Evolutionary conservation across 2,888 invertebrate genomes (phyloP).

Genomic region (Monoplex corrugatus): DNA sequence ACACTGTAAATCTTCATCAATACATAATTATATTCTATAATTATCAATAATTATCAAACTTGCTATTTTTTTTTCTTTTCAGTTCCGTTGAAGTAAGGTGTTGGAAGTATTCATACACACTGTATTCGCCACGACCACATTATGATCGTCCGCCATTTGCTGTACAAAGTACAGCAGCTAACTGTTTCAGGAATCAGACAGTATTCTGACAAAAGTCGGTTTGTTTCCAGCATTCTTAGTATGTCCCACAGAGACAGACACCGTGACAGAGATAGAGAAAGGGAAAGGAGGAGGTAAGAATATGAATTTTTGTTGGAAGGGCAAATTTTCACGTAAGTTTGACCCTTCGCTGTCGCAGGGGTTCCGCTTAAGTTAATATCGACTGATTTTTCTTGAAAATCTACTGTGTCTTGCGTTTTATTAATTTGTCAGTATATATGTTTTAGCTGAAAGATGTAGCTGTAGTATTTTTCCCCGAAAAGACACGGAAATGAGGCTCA

Average conservation of each 20-base stretch:
- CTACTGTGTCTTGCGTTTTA: background rate
- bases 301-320: background rate
- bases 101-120: too few species aligned
- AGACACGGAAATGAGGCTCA: too few species aligned
- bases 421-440: too few species aligned
- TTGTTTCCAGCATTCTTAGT: background rate
- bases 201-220: background rate
- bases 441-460: too few species aligned
- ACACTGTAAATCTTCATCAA: too few species aligned
- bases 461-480: too few species aligned
- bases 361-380: background rate
- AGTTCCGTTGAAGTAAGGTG: too few species aligned
- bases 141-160: constrained; percentile 41
- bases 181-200: background rate
- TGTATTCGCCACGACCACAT: too few species aligned
- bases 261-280: constrained; percentile 42
- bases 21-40: too few species aligned
- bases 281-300: constrained; percentile 45
- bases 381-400: background rate
- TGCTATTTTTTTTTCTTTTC: too few species aligned
- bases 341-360: too few species aligned
- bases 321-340: background rate
- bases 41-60: too few species aligned
- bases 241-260: constrained; percentile 47
- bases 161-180: background rate